These are phyloP conservation scores for Gymnopithys bicolor DNA, from an alignment of 2,797 vertebrate genomes.

Conservation along the genomic window DNA sequence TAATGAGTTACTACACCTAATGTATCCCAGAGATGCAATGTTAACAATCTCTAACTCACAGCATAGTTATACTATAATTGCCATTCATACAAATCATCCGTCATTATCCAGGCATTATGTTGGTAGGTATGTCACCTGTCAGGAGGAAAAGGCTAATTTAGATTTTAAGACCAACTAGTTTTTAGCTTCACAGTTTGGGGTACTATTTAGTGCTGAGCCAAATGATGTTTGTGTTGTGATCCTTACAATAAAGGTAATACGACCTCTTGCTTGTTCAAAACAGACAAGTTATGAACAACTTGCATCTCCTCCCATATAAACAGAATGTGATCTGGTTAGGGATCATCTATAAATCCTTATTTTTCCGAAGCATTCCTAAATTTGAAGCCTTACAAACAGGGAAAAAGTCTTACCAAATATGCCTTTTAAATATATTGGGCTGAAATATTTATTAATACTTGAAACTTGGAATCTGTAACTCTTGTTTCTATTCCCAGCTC, in stretches of 20 bases:
- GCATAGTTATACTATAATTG: background rate
- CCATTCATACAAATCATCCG: background rate
- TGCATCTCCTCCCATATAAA: background rate
- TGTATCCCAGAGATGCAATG: background rate
- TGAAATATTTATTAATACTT: constrained; percentile 56
- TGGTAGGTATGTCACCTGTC: background rate
- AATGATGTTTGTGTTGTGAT: background rate
- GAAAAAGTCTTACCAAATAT: constrained; percentile 18
- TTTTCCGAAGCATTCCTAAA: background rate
- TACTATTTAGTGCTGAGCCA: background rate
- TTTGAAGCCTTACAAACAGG: background rate
- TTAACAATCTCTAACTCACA: background rate
- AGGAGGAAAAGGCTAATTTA: constrained; percentile 8
- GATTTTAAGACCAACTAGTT: background rate
- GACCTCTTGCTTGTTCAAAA: background rate
- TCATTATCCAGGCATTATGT: background rate
- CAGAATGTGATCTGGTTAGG: background rate
- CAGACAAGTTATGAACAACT: background rate
- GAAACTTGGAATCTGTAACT: constrained; percentile 51
- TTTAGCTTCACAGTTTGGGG: background rate
- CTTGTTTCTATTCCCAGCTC: constrained; percentile 59
- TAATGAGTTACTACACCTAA: background rate
- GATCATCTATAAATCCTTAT: background rate
- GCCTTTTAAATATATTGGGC: constrained; percentile 46
- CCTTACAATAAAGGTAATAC: background rate